A percentile compares a stretch with the other conserved stretches of the same genome.
Conservation (phyloP, 2,797 vertebrate species). For the Megaceryle alcyon region DNA sequence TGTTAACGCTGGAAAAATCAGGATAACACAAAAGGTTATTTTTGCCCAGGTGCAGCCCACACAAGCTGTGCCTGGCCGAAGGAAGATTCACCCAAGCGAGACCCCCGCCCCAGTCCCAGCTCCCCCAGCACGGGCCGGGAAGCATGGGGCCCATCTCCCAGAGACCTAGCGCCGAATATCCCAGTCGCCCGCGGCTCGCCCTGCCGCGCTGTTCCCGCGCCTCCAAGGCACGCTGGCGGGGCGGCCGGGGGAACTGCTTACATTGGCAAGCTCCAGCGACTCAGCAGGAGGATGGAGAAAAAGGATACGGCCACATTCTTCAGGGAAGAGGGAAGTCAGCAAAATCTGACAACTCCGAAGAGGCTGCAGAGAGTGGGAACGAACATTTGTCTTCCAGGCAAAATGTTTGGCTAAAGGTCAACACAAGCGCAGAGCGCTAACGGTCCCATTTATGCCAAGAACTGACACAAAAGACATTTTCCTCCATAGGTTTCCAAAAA, state of each 20-base stretch:
- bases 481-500: conserved; percentile 57
- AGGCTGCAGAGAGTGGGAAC: background rate
- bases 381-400: conserved; percentile 52
- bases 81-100: too few relatives aligned
- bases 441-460: conserved; percentile 32
- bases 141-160: background rate
- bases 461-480: conserved; percentile 62
- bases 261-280: background rate
- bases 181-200: accelerated
- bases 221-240: background rate
- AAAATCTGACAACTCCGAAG: conserved; percentile 24
- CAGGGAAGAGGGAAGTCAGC: conserved; percentile 35
- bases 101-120: too few relatives aligned
- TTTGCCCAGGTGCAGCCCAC: background rate
- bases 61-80: too few relatives aligned
- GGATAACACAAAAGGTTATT: background rate
- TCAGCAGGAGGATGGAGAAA: background rate
- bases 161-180: accelerated
- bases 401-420: conserved; percentile 62
- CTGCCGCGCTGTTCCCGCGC: background rate
- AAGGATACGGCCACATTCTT: conserved; percentile 21
- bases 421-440: conserved; percentile 22
- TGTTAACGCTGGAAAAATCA: accelerated
- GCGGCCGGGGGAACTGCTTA: background rate
- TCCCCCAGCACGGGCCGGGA: background rate